Evolutionary conservation across 1,140 invertebrate species (phyloP), one percentile per base, ranked within the genome.

Genomic region (Zaprionus capensis): DNA sequence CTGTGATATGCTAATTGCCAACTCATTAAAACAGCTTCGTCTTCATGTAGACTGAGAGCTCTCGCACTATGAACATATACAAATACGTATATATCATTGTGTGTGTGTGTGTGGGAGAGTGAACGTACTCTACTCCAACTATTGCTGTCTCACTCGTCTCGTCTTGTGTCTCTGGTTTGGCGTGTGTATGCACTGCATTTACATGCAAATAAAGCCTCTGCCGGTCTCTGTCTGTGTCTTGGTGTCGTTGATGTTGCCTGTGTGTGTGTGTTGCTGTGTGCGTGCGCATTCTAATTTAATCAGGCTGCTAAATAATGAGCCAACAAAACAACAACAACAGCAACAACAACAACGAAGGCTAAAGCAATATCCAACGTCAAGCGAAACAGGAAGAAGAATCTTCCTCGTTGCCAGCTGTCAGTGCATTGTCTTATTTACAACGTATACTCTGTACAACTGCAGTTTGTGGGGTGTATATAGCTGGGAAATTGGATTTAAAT

Each of bases 11-110:
- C 83, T 87, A 87, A 87, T 87, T 87, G 83, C 68, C 78, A 83
- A 87, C 83, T 87, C 84, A 87, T 87, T 87, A 87, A 87, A 87
- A 87, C 85, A 81, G 84, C 75, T 83, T 78, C 75, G 81, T 84
- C 73, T 86, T 82, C 78, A 71, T 82, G 62, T 67, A 63, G 70
- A 46, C 69, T 44, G 36, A 66, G 62, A 17, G 20, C 17, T 56
- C 65, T 55, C 17, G 44, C 31, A 15, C 53, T 51, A 38, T 36
- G 12, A 20, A 36, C 57, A 17, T 17, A 20, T 12, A 31, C n/a
- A 20, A 46, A 46, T 46, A n/a, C 41, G n/a, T 22, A 31, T 38
- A 28, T 26, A 31, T 53, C 26, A 28, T 31, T 22, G 11, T 15
- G 15, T 22, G 4, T 12, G 15, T 41, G 15, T 26, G 41, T 38